Conservation (phyloP, 2,888 invertebrate genomes). For the Sinentomon sp. region DNA sequence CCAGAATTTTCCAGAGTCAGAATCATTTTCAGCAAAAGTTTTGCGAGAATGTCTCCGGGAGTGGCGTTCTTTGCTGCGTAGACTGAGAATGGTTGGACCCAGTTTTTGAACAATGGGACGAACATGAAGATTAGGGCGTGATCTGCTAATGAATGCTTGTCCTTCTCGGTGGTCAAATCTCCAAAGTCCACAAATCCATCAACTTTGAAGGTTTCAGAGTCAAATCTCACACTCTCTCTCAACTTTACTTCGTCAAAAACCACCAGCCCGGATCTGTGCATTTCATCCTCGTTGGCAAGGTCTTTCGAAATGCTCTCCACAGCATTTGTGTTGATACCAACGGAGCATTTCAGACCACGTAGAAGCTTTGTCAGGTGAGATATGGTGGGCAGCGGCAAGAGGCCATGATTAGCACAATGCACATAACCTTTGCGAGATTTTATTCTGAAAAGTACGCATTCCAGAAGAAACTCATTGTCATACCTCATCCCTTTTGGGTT, state of each 20-base stretch:
- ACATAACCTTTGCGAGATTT: slow-evolving; percentile 7
- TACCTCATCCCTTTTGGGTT: slow-evolving; percentile 10
- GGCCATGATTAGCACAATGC: slow-evolving; percentile 6
- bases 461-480: slow-evolving; percentile 8
- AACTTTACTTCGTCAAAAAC: slow-evolving; percentile 10
- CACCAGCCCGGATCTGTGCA: slow-evolving; percentile 6
- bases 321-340: slow-evolving; percentile 7
- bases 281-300: neutral
- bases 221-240: slow-evolving; percentile 6
- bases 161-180: slow-evolving; percentile 1
- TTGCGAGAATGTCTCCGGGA: slow-evolving; percentile 5
- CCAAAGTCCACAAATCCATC: slow-evolving; percentile 9
- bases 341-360: slow-evolving; percentile 6
- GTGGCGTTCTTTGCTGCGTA: slow-evolving; percentile 11
- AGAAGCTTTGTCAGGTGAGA: slow-evolving; percentile 4
- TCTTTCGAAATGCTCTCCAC: slow-evolving; percentile 6
- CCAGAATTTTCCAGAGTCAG: slow-evolving; percentile 7
- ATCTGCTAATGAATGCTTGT: slow-evolving; percentile 7
- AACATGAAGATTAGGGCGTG: slow-evolving; percentile 11
- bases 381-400: slow-evolving; percentile 8
- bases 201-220: slow-evolving; percentile 4
- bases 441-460: slow-evolving; percentile 9
- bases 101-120: slow-evolving; percentile 7
- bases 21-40: slow-evolving; percentile 7
- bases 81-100: slow-evolving; percentile 11